Conservation (phyloP, 2,797 vertebrate species). For the Pygocentrus nattereri region DNA sequence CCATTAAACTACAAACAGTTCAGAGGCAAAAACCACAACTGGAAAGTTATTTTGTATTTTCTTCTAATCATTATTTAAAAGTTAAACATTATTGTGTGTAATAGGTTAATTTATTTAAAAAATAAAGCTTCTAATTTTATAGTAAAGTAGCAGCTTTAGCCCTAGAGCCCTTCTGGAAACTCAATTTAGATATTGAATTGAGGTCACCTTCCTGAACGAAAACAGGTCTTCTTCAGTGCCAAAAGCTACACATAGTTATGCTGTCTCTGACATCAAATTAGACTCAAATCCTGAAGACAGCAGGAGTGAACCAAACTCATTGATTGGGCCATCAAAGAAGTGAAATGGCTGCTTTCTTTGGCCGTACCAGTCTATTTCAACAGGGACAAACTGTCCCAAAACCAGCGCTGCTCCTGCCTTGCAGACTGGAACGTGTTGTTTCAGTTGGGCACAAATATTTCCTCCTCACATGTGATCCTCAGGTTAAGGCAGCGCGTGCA, state of each 20-base stretch:
- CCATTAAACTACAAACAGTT: neutral
- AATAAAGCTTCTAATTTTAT: too few relatives aligned
- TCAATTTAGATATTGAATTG: neutral
- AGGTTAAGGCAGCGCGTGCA: slow-evolving; percentile 55
- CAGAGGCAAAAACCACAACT: neutral
- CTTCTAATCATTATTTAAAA: neutral
- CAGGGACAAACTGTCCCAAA: slow-evolving; percentile 34
- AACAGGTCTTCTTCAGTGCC: neutral
- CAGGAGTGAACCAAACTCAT: slow-evolving; percentile 12
- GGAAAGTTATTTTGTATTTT: neutral
- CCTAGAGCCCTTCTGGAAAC: neutral
- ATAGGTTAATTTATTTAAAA: too few relatives aligned
- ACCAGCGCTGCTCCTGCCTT: slow-evolving; percentile 23
- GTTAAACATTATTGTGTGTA: too few relatives aligned
- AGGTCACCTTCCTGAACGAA: neutral
- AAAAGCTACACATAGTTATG: neutral
- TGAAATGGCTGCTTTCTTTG: slow-evolving; percentile 30
- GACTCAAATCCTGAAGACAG: slow-evolving; percentile 1
- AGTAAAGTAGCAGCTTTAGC: neutral
- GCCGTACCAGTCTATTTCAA: slow-evolving; percentile 36
- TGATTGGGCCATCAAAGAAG: slow-evolving; percentile 22
- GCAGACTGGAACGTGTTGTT: slow-evolving; percentile 38
- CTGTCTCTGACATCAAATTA: neutral
- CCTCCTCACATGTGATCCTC: slow-evolving; percentile 63
- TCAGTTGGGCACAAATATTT: slow-evolving; percentile 56